Evolutionary conservation across 1,140 invertebrate species (phyloP).

Genomic region (Bombus consobrinus): DNA sequence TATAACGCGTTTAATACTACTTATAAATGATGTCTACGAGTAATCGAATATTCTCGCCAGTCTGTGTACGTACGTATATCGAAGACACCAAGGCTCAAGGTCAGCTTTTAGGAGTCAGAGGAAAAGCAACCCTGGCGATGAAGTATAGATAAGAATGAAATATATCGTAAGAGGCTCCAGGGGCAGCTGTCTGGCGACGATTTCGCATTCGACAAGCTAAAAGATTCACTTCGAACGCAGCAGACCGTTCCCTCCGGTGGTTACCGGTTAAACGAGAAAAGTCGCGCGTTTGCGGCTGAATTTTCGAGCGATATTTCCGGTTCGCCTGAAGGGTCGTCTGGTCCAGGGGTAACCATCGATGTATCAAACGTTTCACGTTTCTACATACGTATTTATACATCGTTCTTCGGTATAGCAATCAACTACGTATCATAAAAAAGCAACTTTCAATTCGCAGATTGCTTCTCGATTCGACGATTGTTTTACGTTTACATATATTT

Average conservation of each 20-base stretch:
- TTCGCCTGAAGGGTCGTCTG: conserved; percentile 41
- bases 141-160: conserved; percentile 15
- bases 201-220: conserved; percentile 16
- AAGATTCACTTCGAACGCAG: conserved; percentile 24
- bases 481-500: too few species aligned
- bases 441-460: neutral
- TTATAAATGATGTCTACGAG: too few species aligned
- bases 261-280: conserved; percentile 37
- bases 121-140: neutral
- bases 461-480: neutral
- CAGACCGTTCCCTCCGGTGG: conserved; percentile 29
- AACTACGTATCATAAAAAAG: neutral
- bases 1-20: too few species aligned
- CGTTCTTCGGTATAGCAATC: too few species aligned
- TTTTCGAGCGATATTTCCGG: conserved; percentile 52
- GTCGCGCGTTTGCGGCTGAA: conserved; percentile 33
- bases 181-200: conserved; percentile 8
- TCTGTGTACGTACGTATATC: too few species aligned
- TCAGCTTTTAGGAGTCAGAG: neutral
- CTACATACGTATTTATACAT: neutral
- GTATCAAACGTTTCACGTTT: conserved; percentile 15
- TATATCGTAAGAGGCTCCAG: neutral
- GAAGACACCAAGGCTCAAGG: too few species aligned
- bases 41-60: too few species aligned
- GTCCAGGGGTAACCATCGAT: conserved; percentile 41